These are phyloP conservation scores for Metopia argyrocephala DNA, from an alignment of 2,888 invertebrate genomes.

Conservation along the genomic window DNA sequence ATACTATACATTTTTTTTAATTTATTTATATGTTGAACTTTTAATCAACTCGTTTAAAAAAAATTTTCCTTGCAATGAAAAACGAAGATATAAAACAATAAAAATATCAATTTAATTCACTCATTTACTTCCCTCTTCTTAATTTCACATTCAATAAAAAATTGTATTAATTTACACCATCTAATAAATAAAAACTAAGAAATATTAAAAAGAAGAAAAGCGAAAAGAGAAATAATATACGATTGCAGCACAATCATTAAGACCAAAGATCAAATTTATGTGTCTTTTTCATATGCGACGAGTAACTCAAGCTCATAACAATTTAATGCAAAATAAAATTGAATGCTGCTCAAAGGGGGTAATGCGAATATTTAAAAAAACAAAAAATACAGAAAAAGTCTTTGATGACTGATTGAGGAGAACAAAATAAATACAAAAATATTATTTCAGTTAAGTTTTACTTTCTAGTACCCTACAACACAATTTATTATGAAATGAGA, in stretches of 20 bases:
- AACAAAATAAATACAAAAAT: not conserved
- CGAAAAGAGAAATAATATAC: not conserved
- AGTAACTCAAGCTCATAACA: conserved; percentile 37
- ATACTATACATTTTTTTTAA: too few species aligned
- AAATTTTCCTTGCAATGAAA: too few species aligned
- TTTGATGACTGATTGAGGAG: conserved; percentile 2
- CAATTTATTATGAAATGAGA: too few species aligned
- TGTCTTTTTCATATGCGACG: conserved; percentile 39
- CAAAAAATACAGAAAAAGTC: conserved; percentile 1
- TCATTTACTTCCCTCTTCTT: not conserved
- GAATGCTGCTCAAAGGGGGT: not conserved
- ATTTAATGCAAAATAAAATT: conserved; percentile 41
- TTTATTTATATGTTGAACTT: too few species aligned
- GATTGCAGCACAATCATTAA: not conserved
- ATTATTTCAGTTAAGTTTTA: too few species aligned
- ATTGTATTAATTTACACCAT: conserved; percentile 58
- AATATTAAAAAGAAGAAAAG: not conserved
- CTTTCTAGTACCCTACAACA: too few species aligned
- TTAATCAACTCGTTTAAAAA: too few species aligned
- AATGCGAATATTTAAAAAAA: not conserved
- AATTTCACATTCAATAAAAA: conserved; percentile 38
- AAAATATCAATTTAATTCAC: not conserved
- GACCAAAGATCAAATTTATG: conserved; percentile 53
- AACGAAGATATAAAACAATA: too few species aligned
- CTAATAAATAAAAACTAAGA: conserved; percentile 42